Percentiles rank a stretch among this genome's conserved stretches.
These are phyloP conservation scores for Seladonia tumulorum DNA, from an alignment of 2,888 invertebrate genomes.

Conservation along the genomic window DNA sequence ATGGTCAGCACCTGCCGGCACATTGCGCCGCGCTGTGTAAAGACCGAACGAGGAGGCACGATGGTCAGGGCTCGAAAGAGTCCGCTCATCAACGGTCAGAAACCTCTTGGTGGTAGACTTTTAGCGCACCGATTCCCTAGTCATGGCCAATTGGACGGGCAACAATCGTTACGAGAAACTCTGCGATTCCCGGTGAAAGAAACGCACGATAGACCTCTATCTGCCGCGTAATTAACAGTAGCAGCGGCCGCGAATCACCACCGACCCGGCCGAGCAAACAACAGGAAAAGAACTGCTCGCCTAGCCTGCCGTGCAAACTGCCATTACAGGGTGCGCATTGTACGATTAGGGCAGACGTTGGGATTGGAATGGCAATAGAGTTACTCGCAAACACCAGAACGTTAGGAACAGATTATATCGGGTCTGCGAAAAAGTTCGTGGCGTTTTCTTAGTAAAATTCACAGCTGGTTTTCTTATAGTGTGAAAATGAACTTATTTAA, in stretches of 20 bases:
- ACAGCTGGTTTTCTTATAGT: too few relatives aligned
- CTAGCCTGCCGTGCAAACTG: not conserved
- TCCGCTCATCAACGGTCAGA: conserved; percentile 61
- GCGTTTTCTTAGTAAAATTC: too few relatives aligned
- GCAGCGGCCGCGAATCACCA: conserved; percentile 4
- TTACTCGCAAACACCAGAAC: not conserved
- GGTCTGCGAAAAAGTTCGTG: too few relatives aligned
- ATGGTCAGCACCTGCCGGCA: conserved; percentile 74
- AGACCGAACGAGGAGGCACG: conserved; percentile 46
- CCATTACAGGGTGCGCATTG: not conserved
- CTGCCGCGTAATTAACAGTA: conserved; percentile 20
- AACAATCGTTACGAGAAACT: conserved; percentile 45
- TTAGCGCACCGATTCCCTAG: conserved; percentile 52
- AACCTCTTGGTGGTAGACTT: conserved; percentile 43
- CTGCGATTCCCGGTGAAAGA: conserved; percentile 27
- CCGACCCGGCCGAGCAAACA: not conserved
- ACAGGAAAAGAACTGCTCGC: not conserved
- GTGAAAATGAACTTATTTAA: too few relatives aligned
- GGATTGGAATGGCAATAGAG: not conserved
- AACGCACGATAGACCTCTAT: not conserved
- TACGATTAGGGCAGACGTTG: not conserved
- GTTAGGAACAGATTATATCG: not conserved
- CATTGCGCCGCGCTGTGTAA: conserved; percentile 62
- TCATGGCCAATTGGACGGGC: conserved; percentile 54
- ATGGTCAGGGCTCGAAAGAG: conserved; percentile 53